Conservation (phyloP, 2,113 vertebrate species). For the Willisornis vidua region DNA sequence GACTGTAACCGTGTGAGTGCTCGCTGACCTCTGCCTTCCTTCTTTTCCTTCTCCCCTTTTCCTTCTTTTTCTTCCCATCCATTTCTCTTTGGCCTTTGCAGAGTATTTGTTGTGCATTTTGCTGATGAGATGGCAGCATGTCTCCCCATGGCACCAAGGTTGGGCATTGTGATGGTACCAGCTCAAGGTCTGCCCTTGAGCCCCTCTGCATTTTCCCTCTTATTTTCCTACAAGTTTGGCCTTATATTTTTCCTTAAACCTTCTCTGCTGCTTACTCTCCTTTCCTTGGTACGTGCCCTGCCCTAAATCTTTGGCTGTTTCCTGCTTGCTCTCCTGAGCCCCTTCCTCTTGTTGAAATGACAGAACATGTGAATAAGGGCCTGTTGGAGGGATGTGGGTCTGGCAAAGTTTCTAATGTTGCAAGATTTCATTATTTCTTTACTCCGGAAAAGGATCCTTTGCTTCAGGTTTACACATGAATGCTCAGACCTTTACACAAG, state of each 20-base stretch:
- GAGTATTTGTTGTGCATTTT: neutral
- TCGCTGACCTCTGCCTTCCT: neutral
- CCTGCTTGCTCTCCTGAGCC: neutral
- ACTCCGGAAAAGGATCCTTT: neutral
- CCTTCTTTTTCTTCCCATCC: neutral
- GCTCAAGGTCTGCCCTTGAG: neutral
- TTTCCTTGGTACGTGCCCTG: neutral
- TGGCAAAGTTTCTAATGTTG: neutral
- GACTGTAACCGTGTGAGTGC: constrained; percentile 58
- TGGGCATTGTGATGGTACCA: neutral
- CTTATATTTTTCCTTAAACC: neutral
- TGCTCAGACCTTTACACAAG: rapidly evolving
- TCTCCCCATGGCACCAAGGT: neutral
- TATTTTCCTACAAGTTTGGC: neutral
- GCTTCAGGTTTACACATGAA: neutral
- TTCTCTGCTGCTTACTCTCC: neutral
- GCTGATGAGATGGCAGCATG: neutral
- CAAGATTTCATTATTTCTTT: neutral
- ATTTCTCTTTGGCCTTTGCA: neutral
- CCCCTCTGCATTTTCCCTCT: neutral
- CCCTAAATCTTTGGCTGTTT: neutral
- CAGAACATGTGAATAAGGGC: neutral
- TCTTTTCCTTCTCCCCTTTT: neutral
- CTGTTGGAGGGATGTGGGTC: neutral
- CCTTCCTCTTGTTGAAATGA: neutral